Evolutionary conservation across 1,140 invertebrate species (phyloP).

Genomic region (Elymnias hypermnestra): DNA sequence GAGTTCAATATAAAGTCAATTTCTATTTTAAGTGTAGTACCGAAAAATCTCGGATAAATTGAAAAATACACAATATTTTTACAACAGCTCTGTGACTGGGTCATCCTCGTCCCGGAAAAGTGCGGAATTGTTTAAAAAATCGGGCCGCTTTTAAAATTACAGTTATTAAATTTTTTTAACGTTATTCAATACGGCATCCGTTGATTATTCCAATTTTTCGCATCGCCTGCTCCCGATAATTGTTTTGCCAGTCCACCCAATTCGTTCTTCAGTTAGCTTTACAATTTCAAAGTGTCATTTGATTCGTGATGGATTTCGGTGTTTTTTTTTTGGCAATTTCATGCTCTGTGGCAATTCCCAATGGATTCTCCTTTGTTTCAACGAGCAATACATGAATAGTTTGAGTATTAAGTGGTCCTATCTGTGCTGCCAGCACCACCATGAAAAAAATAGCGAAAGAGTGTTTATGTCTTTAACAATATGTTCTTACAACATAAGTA

Average conservation of each 20-base stretch:
- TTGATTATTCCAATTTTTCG: slow-evolving; percentile 70
- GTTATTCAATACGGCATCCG: slow-evolving; percentile 52
- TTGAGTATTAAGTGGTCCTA: slow-evolving; percentile 19
- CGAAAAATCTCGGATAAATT: slow-evolving; percentile 9
- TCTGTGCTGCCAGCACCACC: slow-evolving; percentile 6
- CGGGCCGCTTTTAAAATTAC: slow-evolving; percentile 43
- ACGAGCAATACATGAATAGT: slow-evolving; percentile 35
- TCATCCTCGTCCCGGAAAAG: slow-evolving; percentile 6
- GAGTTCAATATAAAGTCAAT: slow-evolving; percentile 18
- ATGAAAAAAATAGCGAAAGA: no score
- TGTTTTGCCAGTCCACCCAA: slow-evolving; percentile 66
- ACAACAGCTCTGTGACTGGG: slow-evolving; percentile 14
- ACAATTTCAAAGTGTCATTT: slow-evolving; percentile 74
- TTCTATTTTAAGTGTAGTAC: slow-evolving; percentile 4
- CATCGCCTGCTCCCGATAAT: slow-evolving; percentile 58
- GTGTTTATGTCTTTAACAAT: no score
- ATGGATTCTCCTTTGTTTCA: slow-evolving; percentile 58
- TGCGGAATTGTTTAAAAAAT: slow-evolving; percentile 23
- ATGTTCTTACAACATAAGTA: no score
- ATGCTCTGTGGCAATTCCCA: slow-evolving; percentile 56
- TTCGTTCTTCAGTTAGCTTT: slow-evolving; percentile 70
- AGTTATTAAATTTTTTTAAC: slow-evolving; percentile 50
- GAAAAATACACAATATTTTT: slow-evolving; percentile 23
- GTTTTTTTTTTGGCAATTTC: slow-evolving; percentile 68
- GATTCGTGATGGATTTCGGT: slow-evolving; percentile 70